Evolutionary conservation across 2,797 vertebrate species (phyloP), one percentile per base, ranked within the genome.

Genomic region (Sebastes goodei): DNA sequence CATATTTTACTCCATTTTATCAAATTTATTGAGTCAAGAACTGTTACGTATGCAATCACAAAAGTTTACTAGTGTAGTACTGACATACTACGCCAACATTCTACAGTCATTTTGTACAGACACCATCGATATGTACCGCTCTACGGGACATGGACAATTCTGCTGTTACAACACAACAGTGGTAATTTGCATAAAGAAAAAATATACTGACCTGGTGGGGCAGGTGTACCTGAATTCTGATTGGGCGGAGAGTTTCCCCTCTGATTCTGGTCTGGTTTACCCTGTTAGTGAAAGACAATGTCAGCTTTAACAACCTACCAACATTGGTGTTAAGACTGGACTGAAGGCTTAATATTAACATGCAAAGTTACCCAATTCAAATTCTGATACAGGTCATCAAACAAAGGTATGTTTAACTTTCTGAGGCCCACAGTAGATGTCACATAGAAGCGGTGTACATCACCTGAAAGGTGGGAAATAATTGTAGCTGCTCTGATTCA

Each of bases 231-330:
- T 96, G 96, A 95, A 96, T 97, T 96, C 92, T 96, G 96, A 93
- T 94, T 97, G 62, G 96, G 96, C 15, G 96, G 93, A 89, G 97
- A 97, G 95, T 97, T 98, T 84, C 95, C 97, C 84, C 96, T 97
- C 95, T 96, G 98, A 89, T 99, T 97, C 95, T 97, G 97, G 91
- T 99, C 97, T 88, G 93, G 95, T 88, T 97, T 97, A 87, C 94
- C 96, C 97, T 98, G 94, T 82, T 63, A 83, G 71, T 85, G n/a
- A 11, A 75, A 69, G 52, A 80, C 5, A 68, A 46, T 0, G 46
- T 32, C 35, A 23, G 12, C 12, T 57, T 59, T 68, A 32, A 33
- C 5, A 70, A 4, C 9, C 8, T 53, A 10, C 38, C 10, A 68
- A 21, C 55, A 62, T 2, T 29, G 29, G 11, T 49, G 32, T 38